A percentile compares a stretch with the other conserved stretches of the same genome.
These are phyloP conservation scores for Otocyon megalotis DNA, from an alignment of 2,113 vertebrate genomes.

Conservation along the genomic window DNA sequence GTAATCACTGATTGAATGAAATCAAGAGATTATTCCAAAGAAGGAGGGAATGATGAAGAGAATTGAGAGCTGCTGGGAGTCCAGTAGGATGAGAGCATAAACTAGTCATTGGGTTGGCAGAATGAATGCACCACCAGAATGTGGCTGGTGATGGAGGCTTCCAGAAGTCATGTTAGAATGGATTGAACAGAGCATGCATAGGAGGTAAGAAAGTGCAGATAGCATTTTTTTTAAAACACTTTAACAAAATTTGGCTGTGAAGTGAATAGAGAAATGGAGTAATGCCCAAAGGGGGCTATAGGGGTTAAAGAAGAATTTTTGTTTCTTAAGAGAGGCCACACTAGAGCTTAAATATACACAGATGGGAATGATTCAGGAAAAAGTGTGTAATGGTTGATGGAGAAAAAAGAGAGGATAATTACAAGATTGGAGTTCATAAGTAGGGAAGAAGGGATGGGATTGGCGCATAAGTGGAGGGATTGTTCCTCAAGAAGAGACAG, in stretches of 20 bases:
- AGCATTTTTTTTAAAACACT: neutral
- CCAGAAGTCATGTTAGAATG: neutral
- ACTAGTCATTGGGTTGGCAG: neutral
- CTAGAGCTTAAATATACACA: neutral
- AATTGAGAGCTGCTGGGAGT: neutral
- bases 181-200: neutral
- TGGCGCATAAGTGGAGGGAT: neutral
- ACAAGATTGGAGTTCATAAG: neutral
- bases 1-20: constrained; percentile 22
- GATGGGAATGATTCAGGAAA: neutral
- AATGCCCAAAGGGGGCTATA: neutral
- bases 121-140: neutral
- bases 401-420: neutral
- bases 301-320: neutral
- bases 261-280: constrained; percentile 36
- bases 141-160: neutral
- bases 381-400: neutral
- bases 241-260: neutral
- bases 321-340: neutral
- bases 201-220: neutral
- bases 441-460: neutral
- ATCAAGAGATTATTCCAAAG: constrained; percentile 48
- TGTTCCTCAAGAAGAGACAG: neutral
- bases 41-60: neutral
- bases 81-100: neutral